These are phyloP conservation scores for Thaleichthys pacificus DNA, from an alignment of 2,797 vertebrate species.

Conservation along the genomic window DNA sequence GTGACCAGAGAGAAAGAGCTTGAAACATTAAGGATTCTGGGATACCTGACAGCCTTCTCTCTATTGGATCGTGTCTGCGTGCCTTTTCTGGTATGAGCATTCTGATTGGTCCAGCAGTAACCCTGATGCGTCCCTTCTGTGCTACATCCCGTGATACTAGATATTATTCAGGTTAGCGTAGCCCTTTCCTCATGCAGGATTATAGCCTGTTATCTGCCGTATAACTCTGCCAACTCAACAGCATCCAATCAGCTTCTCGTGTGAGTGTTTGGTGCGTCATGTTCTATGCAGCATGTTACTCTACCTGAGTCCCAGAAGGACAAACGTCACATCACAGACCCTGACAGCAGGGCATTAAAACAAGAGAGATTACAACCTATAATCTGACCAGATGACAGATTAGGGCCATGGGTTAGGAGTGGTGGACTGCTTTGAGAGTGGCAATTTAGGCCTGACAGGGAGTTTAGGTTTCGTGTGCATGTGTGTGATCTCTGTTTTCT, in stretches of 20 bases:
- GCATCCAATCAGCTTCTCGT: neutral
- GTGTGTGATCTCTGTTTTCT: neutral
- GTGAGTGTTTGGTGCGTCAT: too few species aligned
- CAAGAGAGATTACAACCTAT: neutral
- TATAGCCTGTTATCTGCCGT: neutral
- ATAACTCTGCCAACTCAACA: neutral
- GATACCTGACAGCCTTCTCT: conserved; percentile 64
- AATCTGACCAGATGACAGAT: neutral
- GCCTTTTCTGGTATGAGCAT: conserved; percentile 64
- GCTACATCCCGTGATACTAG: too few species aligned
- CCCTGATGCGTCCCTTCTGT: neutral
- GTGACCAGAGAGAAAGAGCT: conserved; percentile 64
- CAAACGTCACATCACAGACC: neutral
- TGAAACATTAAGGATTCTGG: conserved; percentile 60
- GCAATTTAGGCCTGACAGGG: neutral
- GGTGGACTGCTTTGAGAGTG: neutral
- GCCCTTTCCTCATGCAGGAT: neutral
- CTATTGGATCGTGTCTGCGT: conserved; percentile 65
- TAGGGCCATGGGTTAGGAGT: neutral
- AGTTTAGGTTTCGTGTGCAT: too few species aligned
- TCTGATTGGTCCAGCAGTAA: neutral
- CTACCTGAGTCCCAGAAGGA: neutral
- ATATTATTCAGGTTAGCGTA: too few species aligned
- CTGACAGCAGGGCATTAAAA: neutral
- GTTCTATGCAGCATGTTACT: neutral